phyloP scores from a whole-genome alignment of 2,113 vertebrate genomes.

The Lophotis ruficrista region DNA sequence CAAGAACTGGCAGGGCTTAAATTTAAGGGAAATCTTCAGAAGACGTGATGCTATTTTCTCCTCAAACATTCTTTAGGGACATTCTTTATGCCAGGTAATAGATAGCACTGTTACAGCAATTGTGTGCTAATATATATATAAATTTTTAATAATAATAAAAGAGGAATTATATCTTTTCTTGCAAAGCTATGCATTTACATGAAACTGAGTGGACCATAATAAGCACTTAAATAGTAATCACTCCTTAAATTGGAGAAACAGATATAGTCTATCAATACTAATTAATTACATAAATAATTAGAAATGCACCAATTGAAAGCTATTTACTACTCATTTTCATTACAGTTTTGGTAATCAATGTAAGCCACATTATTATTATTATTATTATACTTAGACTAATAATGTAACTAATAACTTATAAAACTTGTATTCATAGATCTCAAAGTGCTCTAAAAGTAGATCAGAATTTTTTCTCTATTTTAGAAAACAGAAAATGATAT shows the following conservation, averaged over 20 bases:
- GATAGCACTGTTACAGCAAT: background rate
- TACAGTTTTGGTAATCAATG: fast-evolving
- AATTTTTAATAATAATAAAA: background rate
- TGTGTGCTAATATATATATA: background rate
- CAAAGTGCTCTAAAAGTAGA: background rate
- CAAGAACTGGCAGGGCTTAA: background rate
- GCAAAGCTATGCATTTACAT: background rate
- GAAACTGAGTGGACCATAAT: background rate
- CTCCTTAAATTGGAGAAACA: background rate
- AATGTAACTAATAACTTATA: background rate
- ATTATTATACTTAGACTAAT: background rate
- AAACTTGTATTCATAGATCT: background rate
- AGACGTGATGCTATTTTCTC: background rate
- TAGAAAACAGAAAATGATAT: background rate
- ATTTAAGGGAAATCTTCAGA: background rate
- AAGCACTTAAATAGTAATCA: background rate
- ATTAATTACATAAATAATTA: background rate
- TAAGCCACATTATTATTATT: background rate
- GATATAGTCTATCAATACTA: background rate
- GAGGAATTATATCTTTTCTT: background rate
- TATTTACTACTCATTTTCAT: background rate
- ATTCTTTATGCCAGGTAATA: background rate
- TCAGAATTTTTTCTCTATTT: background rate
- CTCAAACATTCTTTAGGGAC: background rate
- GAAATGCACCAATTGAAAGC: background rate